phyloP scores from a whole-genome alignment of 1,140 invertebrate species.

The Heliconius congener region DNA sequence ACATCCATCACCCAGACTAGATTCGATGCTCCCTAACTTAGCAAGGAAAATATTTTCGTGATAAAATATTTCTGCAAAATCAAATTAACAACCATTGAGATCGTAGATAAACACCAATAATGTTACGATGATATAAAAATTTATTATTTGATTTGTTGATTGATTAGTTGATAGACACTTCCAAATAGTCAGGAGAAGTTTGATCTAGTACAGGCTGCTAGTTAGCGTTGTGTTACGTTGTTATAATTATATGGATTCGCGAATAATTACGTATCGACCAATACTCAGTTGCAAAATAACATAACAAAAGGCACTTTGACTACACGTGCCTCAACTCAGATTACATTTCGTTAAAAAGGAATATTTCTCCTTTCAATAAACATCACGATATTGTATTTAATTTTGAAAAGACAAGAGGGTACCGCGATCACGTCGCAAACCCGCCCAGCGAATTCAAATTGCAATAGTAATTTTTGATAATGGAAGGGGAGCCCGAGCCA shows the following conservation, averaged over 20 bases:
- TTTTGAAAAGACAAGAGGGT: slow-evolving; percentile 69
- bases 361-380: slow-evolving; percentile 40
- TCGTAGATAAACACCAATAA: no score
- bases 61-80: no score
- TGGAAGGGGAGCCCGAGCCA: slow-evolving; percentile 64
- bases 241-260: slow-evolving; percentile 7
- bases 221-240: background rate
- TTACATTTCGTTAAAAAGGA: slow-evolving; percentile 63
- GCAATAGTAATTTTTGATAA: slow-evolving; percentile 78
- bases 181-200: background rate
- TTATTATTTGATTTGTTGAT: no score
- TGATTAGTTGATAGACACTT: background rate
- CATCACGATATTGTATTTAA: slow-evolving; percentile 61
- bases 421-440: slow-evolving; percentile 60
- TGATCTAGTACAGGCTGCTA: background rate
- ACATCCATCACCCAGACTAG: no score
- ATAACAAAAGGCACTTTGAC: slow-evolving; percentile 62
- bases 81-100: no score
- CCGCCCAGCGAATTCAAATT: slow-evolving; percentile 69
- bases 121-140: no score
- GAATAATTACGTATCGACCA: background rate
- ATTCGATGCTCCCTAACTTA: no score
- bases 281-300: slow-evolving; percentile 52
- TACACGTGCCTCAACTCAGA: slow-evolving; percentile 69
- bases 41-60: no score